Evolutionary conservation across 2,113 vertebrate genomes (phyloP).

Genomic region (Condylura cristata): DNA sequence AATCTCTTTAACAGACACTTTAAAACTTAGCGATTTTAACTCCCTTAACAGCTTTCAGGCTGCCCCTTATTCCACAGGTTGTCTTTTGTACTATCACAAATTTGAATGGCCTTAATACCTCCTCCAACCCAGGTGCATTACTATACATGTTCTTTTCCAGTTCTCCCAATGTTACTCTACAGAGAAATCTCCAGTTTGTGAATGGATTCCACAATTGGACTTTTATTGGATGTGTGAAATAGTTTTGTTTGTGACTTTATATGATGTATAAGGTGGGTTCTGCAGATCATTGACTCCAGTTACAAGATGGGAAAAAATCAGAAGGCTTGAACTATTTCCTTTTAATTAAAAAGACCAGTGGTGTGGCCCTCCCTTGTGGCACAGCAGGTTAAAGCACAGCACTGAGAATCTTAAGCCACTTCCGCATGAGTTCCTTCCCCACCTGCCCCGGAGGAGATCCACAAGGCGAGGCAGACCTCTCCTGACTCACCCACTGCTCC

Average conservation of each 20-base stretch:
- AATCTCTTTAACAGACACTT: constrained; percentile 19
- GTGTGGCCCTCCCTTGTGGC: too few relatives aligned
- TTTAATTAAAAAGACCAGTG: constrained; percentile 13
- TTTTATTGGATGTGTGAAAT: neutral
- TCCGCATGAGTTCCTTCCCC: too few relatives aligned
- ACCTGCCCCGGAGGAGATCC: too few relatives aligned
- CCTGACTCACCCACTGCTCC: too few relatives aligned
- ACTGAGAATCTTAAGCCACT: too few relatives aligned
- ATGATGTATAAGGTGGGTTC: neutral
- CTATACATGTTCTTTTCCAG: neutral
- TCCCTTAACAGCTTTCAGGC: neutral
- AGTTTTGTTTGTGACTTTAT: neutral
- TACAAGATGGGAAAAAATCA: neutral
- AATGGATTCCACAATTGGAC: neutral
- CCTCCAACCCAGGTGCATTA: neutral
- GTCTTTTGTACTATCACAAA: neutral
- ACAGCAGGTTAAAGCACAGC: too few relatives aligned
- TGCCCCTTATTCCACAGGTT: neutral
- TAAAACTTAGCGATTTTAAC: neutral
- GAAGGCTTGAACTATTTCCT: neutral
- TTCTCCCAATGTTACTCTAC: neutral
- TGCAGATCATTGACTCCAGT: neutral
- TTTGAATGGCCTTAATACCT: neutral
- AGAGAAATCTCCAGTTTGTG: neutral
- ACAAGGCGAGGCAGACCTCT: too few relatives aligned